Base-by-base conservation (phyloP, 2,888 invertebrate genomes). In the Hartigia nigra region DNA sequence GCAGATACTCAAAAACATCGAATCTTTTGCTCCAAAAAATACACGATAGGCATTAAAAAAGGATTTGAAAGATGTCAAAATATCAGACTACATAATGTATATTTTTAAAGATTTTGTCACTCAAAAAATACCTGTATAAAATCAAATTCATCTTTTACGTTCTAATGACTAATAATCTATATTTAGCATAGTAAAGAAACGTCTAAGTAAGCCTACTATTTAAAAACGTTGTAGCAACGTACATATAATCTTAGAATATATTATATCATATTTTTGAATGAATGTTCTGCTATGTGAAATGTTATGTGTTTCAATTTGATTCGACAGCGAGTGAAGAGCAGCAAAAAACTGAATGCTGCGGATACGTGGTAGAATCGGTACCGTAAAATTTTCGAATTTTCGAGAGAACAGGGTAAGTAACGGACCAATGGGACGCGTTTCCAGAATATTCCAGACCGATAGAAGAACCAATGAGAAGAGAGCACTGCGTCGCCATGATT, bases 391-490 rank as follows among this genome's bases (percentile, higher is more conserved):
- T 76, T 39, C 31, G 76, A 74, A 79, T 70, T 79, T 76, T 79
- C 76, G 74, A 79, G 74, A 74, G 74, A 74, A 69, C 31, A 76
- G 31, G 34, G 12, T 2, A 36, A 34, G 69, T 12, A 34, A 36
- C 70, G 70, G 37, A 36, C 76, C 78, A 79, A 78, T 77, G 78
- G 78, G 81, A 76, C 78, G 80, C 81, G 79, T 84, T 87, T 87
- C 87, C 83, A 86, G 87, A 90, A 90, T 87, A 86, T 90, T 90
- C 90, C 87, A 89, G 87, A 84, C 34, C 76, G 74, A 69, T 12
- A 34, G 39, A 76, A 35, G 74, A 76, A 37, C 86, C 85, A 88
- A 86, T 88, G 70, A 76, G 74, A 77, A 69, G 14, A 36, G 34
- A 5, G 39, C 31, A 77, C 81, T 32, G 74, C 78, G 81, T 80